Evolutionary conservation across 2,113 vertebrate species (phyloP), one percentile per base, ranked within the genome.

Genomic region (Macrotus californicus): DNA sequence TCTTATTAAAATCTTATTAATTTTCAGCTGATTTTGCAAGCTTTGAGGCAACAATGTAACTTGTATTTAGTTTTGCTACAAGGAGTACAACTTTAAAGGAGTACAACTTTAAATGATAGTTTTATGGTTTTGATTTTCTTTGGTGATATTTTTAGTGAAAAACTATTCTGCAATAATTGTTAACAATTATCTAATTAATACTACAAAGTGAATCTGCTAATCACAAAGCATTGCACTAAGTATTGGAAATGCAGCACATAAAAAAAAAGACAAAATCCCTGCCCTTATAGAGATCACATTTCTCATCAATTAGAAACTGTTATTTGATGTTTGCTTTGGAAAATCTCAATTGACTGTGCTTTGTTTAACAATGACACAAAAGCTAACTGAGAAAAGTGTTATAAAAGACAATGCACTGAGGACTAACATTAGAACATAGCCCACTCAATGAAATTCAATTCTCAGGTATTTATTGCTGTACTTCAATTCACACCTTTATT

Each of bases 111-210:
- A 81, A 93, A 86, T 89, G 54, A 81, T 5, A 93, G 36, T 56
- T 92, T 90, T 87, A 31, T 66, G 13, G 61, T 87, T 84, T 87
- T 94, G 0, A 82, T 69, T 93, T 93, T 75, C 48, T 86, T 90
- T 96, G 66, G 72, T 39, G 41, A 87, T 79, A 52, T 46, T 88
- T 84, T 93, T 54, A 94, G n/a, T 93, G 75, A 96, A 97, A 95
- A 66, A 26, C 18, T 22, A 50, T 88, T 92, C 15, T n/a, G n/a
- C n/a, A n/a, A n/a, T n/a, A 84, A 66, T 87, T 92, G 85, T 72
- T 77, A 95, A 90, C n/a, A 91, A 85, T 50, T 82, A 81, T 72
- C 87, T 88, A 92, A 19, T 91, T n/a, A 87, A 52, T 89, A 69
- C 64, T 64, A 89, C n/a, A 36, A 46, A 92, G 7, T 82, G 59